A percentile compares a stretch with the other conserved stretches of the same genome.
Conservation (phyloP, 2,113 vertebrate genomes). For the Sminthopsis crassicaudata region DNA sequence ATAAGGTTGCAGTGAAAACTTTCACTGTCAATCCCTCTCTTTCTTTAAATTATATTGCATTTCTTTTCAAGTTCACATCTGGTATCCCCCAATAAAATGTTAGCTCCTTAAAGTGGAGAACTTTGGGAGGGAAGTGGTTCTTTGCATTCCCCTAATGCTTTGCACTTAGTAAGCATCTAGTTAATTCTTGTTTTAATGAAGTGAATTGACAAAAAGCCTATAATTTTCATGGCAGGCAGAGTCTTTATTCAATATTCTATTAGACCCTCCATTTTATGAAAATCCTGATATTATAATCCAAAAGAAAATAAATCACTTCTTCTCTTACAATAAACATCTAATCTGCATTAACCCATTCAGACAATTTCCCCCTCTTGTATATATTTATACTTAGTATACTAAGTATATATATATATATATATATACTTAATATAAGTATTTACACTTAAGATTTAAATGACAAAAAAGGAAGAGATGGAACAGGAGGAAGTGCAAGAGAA, state of each 20-base stretch:
- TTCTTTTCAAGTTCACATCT: background rate
- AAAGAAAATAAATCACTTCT: background rate
- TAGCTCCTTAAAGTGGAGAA: background rate
- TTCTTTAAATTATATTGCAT: background rate
- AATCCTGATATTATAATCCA: background rate
- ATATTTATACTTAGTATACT: too few relatives aligned
- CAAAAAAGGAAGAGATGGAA: too few relatives aligned
- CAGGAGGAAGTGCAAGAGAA: too few relatives aligned
- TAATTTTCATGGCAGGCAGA: background rate
- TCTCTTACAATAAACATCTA: slow-evolving; percentile 5
- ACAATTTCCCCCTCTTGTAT: background rate
- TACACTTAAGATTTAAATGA: background rate
- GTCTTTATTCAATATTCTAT: background rate
- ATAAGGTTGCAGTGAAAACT: background rate
- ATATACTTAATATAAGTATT: background rate
- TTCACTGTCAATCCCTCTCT: background rate
- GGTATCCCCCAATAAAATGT: background rate
- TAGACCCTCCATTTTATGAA: background rate
- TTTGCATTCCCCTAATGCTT: background rate
- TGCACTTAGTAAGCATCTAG: background rate
- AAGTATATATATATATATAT: too few relatives aligned
- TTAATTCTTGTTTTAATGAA: background rate
- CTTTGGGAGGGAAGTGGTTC: background rate
- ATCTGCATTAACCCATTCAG: background rate
- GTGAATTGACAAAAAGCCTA: background rate